phyloP scores from a whole-genome alignment of 1,140 invertebrate genomes.

The Lutraria rhynchaena region DNA sequence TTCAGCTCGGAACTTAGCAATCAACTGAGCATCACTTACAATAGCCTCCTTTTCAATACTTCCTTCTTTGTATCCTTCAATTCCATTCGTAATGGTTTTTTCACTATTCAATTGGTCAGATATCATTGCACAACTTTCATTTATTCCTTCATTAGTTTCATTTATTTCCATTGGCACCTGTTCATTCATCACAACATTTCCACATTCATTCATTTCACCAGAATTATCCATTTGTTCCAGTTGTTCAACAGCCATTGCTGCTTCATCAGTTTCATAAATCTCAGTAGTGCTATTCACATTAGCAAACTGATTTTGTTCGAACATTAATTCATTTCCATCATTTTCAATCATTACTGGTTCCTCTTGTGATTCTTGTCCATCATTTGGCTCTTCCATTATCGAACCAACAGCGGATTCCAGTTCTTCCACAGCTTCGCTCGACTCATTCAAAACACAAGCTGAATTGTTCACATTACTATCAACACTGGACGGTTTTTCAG shows the following conservation, averaged over 20 bases:
- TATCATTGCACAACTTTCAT: constrained; percentile 1
- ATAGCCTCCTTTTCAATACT: constrained; percentile 44
- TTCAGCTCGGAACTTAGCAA: constrained; percentile 49
- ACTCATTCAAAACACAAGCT: background rate
- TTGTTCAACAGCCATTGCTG: constrained; percentile 51
- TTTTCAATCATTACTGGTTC: constrained; percentile 56
- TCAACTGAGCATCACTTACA: constrained; percentile 26
- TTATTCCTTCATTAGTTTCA: constrained; percentile 11
- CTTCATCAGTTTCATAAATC: constrained; percentile 41
- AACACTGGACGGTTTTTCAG: constrained; percentile 44
- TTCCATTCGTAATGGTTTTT: constrained; percentile 26
- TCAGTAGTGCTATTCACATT: constrained; percentile 38
- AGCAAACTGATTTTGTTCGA: constrained; percentile 42
- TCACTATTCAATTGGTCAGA: constrained; percentile 24
- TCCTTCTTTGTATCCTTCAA: constrained; percentile 29
- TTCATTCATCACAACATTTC: constrained; percentile 4
- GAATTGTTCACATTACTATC: constrained; percentile 25
- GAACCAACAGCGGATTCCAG: constrained; percentile 47
- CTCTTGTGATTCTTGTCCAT: constrained; percentile 25
- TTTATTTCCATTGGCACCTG: constrained; percentile 29
- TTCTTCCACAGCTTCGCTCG: constrained; percentile 27
- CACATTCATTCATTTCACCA: constrained; percentile 26
- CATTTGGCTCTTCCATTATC: constrained; percentile 48
- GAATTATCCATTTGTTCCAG: constrained; percentile 44
- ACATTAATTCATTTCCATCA: constrained; percentile 57